phyloP scores from a whole-genome alignment of 2,888 invertebrate genomes.

The Hydrotaea diabolus region DNA sequence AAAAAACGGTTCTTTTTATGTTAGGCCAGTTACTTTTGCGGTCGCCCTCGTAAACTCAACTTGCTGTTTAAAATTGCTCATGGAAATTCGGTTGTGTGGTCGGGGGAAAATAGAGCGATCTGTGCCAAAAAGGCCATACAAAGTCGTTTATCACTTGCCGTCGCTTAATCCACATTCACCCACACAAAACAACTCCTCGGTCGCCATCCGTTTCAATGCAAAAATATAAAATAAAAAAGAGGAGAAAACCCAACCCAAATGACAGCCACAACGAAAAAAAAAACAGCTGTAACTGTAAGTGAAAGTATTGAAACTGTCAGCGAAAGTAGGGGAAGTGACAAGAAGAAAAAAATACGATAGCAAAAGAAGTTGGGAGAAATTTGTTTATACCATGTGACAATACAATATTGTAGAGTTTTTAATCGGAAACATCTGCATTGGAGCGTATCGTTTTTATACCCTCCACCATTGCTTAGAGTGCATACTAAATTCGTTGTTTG shows the following conservation, averaged over 20 bases:
- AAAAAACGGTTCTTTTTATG: too few species aligned
- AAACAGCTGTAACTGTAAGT: constrained; percentile 21
- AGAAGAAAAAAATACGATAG: not conserved
- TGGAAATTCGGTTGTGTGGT: not conserved
- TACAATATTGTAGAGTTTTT: too few species aligned
- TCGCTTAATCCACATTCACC: constrained; percentile 53
- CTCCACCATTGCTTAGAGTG: too few species aligned
- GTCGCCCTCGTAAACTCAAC: not conserved
- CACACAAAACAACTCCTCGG: constrained; percentile 13
- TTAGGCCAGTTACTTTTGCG: too few species aligned
- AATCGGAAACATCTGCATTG: too few species aligned
- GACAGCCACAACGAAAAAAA: constrained; percentile 5
- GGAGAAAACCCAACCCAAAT: constrained; percentile 2
- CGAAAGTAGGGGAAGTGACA: not conserved
- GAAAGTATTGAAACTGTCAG: constrained; percentile 23
- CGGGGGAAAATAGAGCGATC: constrained; percentile 9
- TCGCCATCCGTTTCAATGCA: not conserved
- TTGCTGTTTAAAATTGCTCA: not conserved
- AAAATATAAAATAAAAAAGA: not conserved
- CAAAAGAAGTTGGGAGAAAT: not conserved
- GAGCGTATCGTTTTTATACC: too few species aligned
- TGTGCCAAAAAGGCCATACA: constrained; percentile 58
- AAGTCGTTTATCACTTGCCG: constrained; percentile 62
- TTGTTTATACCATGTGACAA: not conserved
- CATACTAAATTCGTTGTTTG: too few species aligned